A percentile compares a stretch with the other conserved stretches of the same genome.
Conservation (phyloP, 1,140 invertebrate genomes). For the Andrena cerasifolii region DNA sequence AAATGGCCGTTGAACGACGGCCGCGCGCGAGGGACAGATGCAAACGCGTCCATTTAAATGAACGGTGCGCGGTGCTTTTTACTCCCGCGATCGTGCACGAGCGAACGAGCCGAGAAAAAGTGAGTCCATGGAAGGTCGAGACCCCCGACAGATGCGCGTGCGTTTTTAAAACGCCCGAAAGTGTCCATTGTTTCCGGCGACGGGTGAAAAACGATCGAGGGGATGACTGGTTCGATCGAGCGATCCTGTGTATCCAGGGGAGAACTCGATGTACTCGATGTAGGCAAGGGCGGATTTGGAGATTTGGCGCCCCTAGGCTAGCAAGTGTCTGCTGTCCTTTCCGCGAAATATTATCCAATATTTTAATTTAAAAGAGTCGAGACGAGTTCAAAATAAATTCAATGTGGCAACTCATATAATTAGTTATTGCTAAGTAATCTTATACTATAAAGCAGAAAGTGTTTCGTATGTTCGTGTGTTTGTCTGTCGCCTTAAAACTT, state of each 20-base stretch:
- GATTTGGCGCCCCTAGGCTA: too few species aligned
- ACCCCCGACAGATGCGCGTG: constrained; percentile 4
- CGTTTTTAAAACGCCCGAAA: constrained; percentile 34
- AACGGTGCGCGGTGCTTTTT: not conserved
- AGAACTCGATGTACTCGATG: too few species aligned
- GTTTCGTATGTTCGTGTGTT: too few species aligned
- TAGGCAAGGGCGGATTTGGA: too few species aligned
- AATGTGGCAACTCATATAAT: too few species aligned
- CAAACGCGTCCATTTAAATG: constrained; percentile 17
- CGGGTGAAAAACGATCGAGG: not conserved
- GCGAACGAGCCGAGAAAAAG: constrained; percentile 3
- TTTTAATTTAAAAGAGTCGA: too few species aligned
- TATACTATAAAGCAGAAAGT: too few species aligned
- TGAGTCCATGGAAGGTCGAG: not conserved
- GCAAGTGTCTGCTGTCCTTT: too few species aligned
- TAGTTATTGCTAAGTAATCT: too few species aligned
- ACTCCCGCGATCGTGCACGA: not conserved
- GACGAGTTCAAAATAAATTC: too few species aligned
- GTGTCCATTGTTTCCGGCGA: constrained; percentile 15
- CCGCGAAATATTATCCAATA: too few species aligned
- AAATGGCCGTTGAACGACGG: not conserved
- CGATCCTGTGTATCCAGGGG: not conserved
- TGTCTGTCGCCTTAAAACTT: too few species aligned
- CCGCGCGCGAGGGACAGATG: not conserved
- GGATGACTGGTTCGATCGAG: not conserved